A percentile compares a stretch with the other conserved stretches of the same genome.
These are phyloP conservation scores for Cyprinella venusta DNA, from an alignment of 2,797 vertebrate species.

Conservation along the genomic window DNA sequence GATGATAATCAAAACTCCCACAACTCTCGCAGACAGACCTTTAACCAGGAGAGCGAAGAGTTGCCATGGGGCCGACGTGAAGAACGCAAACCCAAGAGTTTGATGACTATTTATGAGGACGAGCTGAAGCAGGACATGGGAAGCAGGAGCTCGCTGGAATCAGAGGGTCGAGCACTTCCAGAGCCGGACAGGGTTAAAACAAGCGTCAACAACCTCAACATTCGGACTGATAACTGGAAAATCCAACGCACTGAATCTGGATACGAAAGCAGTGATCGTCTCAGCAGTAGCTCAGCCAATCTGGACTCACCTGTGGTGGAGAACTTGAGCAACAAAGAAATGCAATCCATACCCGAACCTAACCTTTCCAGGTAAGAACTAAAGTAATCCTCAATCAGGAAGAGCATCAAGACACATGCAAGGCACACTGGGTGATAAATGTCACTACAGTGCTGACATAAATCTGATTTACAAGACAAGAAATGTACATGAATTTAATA, in stretches of 20 bases:
- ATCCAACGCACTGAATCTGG: slow-evolving; percentile 93
- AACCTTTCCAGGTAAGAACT: slow-evolving; percentile 79
- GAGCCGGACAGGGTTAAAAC: slow-evolving; percentile 79
- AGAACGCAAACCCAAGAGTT: slow-evolving; percentile 83
- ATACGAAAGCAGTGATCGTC: slow-evolving; percentile 91
- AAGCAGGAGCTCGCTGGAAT: slow-evolving; percentile 87
- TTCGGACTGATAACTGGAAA: slow-evolving; percentile 85
- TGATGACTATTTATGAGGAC: slow-evolving; percentile 97
- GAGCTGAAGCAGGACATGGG: slow-evolving; percentile 85
- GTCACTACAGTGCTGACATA: neutral
- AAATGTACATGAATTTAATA: neutral
- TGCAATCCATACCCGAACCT: slow-evolving; percentile 75
- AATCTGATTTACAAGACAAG: neutral
- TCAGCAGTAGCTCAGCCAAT: slow-evolving; percentile 90
- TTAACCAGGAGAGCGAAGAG: slow-evolving; percentile 65
- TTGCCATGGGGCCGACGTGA: slow-evolving; percentile 73
- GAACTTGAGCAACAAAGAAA: slow-evolving; percentile 72
- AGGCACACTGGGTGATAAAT: neutral
- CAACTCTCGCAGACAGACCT: slow-evolving; percentile 78
- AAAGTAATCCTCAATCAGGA: neutral
- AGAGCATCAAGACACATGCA: neutral
- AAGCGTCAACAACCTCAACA: slow-evolving; percentile 70
- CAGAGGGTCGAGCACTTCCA: slow-evolving; percentile 75
- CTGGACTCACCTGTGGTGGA: slow-evolving; percentile 86
- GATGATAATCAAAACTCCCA: slow-evolving; percentile 75